Evolutionary conservation across 2,113 vertebrate genomes (phyloP).

Genomic region (Oryzias woworae): DNA sequence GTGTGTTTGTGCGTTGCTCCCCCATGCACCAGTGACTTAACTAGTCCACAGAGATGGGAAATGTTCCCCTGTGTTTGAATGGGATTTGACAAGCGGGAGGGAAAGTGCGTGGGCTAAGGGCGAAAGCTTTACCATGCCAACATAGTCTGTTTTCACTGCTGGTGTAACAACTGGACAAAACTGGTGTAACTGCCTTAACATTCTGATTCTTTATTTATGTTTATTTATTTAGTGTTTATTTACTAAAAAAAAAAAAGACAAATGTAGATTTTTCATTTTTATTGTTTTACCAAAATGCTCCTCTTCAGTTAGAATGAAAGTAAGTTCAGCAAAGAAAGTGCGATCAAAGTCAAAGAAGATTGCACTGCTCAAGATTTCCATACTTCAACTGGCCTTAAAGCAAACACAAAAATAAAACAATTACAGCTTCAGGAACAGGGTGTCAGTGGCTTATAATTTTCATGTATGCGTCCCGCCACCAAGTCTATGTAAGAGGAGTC

Average conservation of each 20-base stretch:
- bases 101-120: slow-evolving; percentile 44
- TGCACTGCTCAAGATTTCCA: not conserved
- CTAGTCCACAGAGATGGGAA: slow-evolving; percentile 56
- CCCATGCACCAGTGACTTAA: slow-evolving; percentile 48
- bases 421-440: too few relatives aligned
- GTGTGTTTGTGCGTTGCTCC: slow-evolving; percentile 38
- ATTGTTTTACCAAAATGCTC: slow-evolving; percentile 26
- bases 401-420: too few relatives aligned
- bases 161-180: slow-evolving; percentile 50
- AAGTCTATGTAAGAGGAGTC: too few relatives aligned
- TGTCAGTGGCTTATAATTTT: too few relatives aligned
- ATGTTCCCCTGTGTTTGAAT: slow-evolving; percentile 53
- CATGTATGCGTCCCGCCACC: too few relatives aligned
- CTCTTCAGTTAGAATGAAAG: not conserved
- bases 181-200: slow-evolving; percentile 65
- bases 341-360: not conserved
- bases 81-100: slow-evolving; percentile 62
- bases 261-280: slow-evolving; percentile 37
- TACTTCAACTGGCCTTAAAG: too few relatives aligned
- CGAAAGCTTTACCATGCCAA: slow-evolving; percentile 59
- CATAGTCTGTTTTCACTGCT: slow-evolving; percentile 58
- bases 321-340: slow-evolving; percentile 2
- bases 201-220: slow-evolving; percentile 52
- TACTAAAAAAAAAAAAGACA: slow-evolving; percentile 18
- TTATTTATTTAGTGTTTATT: too few relatives aligned